Percentiles rank a stretch among this genome's conserved stretches.
phyloP scores from a whole-genome alignment of 2,888 invertebrate species.

The Erpobdella octoculata region DNA sequence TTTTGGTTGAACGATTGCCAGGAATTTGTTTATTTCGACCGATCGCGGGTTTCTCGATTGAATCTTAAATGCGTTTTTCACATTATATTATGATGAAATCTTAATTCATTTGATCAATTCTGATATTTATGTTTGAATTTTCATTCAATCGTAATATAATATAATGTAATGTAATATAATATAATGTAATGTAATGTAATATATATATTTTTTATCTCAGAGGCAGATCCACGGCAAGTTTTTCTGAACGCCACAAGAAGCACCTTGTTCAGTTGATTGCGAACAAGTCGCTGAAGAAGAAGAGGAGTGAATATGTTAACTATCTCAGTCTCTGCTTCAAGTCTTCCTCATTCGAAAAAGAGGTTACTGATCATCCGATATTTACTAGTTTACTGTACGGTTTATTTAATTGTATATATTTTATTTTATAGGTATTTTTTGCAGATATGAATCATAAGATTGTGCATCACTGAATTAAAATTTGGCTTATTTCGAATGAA shows the following conservation, averaged over 20 bases:
- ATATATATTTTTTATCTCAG: neutral
- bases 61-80: no score
- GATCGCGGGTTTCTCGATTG: no score
- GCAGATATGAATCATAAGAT: no score
- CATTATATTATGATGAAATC: no score
- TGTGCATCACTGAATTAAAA: no score
- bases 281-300: slow-evolving; percentile 78
- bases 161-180: neutral
- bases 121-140: neutral
- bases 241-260: slow-evolving; percentile 76
- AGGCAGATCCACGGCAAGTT: neutral
- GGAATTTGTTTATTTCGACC: no score
- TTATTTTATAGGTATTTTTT: no score
- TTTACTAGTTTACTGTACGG: no score
- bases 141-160: neutral
- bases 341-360: slow-evolving; percentile 72
- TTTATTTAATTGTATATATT: no score
- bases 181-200: neutral
- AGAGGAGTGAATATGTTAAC: slow-evolving; percentile 80
- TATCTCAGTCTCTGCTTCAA: slow-evolving; percentile 76
- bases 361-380: no score
- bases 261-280: slow-evolving; percentile 83
- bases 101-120: neutral
- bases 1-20: no score
- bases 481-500: no score